Base-by-base conservation (phyloP, 2,888 invertebrate genomes). In the Falcaria lacertinaria region DNA sequence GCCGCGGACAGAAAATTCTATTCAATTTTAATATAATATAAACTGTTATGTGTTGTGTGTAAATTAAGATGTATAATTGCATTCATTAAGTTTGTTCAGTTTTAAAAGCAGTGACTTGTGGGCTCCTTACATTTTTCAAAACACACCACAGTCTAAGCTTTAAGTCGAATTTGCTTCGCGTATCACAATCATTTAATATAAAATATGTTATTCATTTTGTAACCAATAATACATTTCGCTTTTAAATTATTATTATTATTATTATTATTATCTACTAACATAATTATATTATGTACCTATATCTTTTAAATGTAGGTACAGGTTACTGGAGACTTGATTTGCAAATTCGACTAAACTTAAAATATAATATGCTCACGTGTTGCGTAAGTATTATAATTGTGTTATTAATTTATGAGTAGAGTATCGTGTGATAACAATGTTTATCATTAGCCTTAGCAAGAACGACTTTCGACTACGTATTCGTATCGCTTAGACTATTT, bases 321-420 rank as follows among this genome's bases (percentile, higher is more conserved):
- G n/a, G n/a, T n/a, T n/a, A n/a, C n/a, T n/a, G n/a, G n/a, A n/a
- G n/a, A n/a, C n/a, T n/a, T n/a, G n/a, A 19, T 19, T 28, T 28
- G 28, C 7, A 2, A 14, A 41, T 43, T 46, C 50, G 47, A 50
- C 42, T 37, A 40, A 45, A 28, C 49, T 54, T 54, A 54, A 51
- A 52, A 51, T 45, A 42, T 42, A 41, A 45, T 48, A 45, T 52
- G 66, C 59, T 68, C 64, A 64, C 67, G 70, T 69, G 67, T 65
- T 65, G 66, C 69, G 63, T 64, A 77, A 80, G 83, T 85, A 84
- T 85, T 84, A 85, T 73, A 63, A 73, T 75, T 79, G 77, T 83
- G 83, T 85, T 83, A 83, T 77, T 83, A 81, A 83, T 82, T 83
- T 85, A 83, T 83, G 71, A 68, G 54, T 84, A 83, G 76, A 60